A percentile compares a stretch with the other conserved stretches of the same genome.
These are phyloP conservation scores for Pyrochroa serraticornis DNA, from an alignment of 2,888 invertebrate species.

Conservation along the genomic window DNA sequence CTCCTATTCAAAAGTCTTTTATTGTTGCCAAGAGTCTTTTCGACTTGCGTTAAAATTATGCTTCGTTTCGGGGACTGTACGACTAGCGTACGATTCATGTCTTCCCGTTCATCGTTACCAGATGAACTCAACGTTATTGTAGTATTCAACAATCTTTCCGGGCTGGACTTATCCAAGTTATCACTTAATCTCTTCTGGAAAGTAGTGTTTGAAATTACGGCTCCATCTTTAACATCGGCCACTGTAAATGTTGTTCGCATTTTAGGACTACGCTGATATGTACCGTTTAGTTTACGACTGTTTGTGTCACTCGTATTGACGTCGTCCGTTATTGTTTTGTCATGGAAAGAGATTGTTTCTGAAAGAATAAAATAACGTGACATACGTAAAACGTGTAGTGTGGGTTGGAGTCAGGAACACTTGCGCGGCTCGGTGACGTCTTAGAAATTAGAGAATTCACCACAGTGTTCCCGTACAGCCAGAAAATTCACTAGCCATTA, in stretches of 20 bases:
- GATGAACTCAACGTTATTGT: not conserved
- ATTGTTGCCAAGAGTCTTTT: conserved; percentile 11
- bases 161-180: not conserved
- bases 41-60: not conserved
- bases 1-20: conserved; percentile 18
- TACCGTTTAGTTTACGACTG: not conserved
- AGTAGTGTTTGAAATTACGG: not conserved
- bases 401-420: too few species aligned
- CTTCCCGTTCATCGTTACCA: not conserved
- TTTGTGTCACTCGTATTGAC: too few species aligned
- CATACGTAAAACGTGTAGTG: too few species aligned
- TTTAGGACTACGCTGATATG: not conserved
- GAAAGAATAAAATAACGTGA: too few species aligned
- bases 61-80: not conserved
- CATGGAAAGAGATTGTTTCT: too few species aligned
- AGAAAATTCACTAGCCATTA: too few species aligned
- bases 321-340: too few species aligned
- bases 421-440: too few species aligned
- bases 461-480: too few species aligned
- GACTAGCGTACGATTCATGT: not conserved
- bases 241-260: not conserved
- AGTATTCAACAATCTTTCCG: not conserved
- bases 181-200: not conserved
- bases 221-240: not conserved
- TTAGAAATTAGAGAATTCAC: too few species aligned